A percentile compares a stretch with the other conserved stretches of the same genome.
Evolutionary conservation across 2,888 invertebrate genomes (phyloP).

Genomic region (Barypeithes pellucidus): DNA sequence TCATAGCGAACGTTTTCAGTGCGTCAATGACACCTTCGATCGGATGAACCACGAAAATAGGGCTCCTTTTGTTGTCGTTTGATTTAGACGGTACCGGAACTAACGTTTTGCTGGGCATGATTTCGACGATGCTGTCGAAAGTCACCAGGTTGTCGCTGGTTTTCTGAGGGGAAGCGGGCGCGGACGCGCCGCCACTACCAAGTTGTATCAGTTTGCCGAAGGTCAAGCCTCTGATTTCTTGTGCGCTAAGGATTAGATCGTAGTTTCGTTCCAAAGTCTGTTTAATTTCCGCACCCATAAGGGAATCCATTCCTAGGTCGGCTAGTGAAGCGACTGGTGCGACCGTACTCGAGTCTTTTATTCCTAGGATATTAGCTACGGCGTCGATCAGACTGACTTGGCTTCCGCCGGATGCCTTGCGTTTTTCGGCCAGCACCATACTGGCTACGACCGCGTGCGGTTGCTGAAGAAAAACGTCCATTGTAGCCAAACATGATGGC

Average conservation of each 20-base stretch:
- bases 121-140: conserved; percentile 72
- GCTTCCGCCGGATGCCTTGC: conserved; percentile 74
- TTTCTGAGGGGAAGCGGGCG: conserved; percentile 61
- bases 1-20: conserved; percentile 81
- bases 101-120: conserved; percentile 84
- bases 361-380: conserved; percentile 90
- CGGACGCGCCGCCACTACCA: conserved; percentile 64
- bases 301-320: conserved; percentile 97
- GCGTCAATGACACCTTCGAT: conserved; percentile 90
- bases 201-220: conserved; percentile 82
- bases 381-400: conserved; percentile 82
- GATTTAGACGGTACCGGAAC: conserved; percentile 78
- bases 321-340: conserved; percentile 86
- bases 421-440: conserved; percentile 92
- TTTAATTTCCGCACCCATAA: conserved; percentile 99
- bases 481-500: conserved; percentile 90
- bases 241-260: conserved; percentile 91
- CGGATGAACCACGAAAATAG: conserved; percentile 86
- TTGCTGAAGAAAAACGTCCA: conserved; percentile 93
- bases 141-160: conserved; percentile 72
- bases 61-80: conserved; percentile 67
- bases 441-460: conserved; percentile 87
- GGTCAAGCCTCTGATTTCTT: conserved; percentile 89
- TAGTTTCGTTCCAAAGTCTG: conserved; percentile 94
- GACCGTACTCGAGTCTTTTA: conserved; percentile 89